Conservation (phyloP, 2,113 vertebrate genomes). For the Stegastes partitus region DNA sequence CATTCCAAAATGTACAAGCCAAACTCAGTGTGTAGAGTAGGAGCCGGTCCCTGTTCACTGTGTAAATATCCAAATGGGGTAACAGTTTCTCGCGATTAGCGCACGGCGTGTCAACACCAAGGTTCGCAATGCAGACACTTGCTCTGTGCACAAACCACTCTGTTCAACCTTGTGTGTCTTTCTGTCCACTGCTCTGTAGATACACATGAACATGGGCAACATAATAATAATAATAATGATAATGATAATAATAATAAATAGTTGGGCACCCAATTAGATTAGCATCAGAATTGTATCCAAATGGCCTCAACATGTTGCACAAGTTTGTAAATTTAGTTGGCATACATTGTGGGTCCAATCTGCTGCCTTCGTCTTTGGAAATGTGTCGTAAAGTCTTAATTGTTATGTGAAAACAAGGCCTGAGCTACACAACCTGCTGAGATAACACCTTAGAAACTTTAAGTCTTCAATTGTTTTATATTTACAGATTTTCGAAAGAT, state of each 20-base stretch:
- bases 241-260: too few species aligned
- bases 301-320: background rate
- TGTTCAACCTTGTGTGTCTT: slow-evolving; percentile 56
- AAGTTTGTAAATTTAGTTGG: background rate
- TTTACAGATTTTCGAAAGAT: too few species aligned
- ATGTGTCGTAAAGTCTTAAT: background rate
- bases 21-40: slow-evolving; percentile 76
- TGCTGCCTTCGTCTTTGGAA: slow-evolving; percentile 41
- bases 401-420: background rate
- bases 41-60: slow-evolving; percentile 51
- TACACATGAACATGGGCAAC: slow-evolving; percentile 22
- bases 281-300: background rate
- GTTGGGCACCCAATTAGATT: background rate
- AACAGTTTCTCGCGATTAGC: slow-evolving; percentile 16
- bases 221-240: too few species aligned
- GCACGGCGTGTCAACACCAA: slow-evolving; percentile 19
- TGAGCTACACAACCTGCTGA: too few species aligned
- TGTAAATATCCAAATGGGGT: slow-evolving; percentile 71
- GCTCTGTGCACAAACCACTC: slow-evolving; percentile 59
- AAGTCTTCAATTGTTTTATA: too few species aligned
- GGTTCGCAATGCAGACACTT: slow-evolving; percentile 41
- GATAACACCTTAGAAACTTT: too few species aligned
- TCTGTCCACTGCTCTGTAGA: slow-evolving; percentile 56
- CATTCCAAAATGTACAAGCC: slow-evolving; percentile 74
- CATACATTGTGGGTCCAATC: background rate